phyloP scores from a whole-genome alignment of 2,888 invertebrate species.

The Cosmorhoe ocellata region DNA sequence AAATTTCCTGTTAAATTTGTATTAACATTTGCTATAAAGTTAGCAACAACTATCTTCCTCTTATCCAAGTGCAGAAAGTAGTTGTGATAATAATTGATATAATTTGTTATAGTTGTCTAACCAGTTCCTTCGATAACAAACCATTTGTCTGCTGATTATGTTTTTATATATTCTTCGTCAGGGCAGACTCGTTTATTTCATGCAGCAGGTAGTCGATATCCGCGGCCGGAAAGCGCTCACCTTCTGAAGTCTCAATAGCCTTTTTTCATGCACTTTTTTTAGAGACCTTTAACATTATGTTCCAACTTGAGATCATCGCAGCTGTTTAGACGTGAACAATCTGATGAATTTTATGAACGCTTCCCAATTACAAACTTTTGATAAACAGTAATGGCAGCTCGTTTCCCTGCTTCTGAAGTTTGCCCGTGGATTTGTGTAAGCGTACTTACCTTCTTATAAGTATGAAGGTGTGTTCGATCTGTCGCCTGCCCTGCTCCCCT shows the following conservation, averaged over 20 bases:
- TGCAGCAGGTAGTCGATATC: slow-evolving; percentile 69
- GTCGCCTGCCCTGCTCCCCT: slow-evolving; percentile 38
- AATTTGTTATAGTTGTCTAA: slow-evolving; percentile 30
- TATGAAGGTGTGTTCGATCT: slow-evolving; percentile 24
- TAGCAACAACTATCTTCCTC: slow-evolving; percentile 17
- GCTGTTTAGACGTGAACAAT: slow-evolving; percentile 16
- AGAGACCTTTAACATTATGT: slow-evolving; percentile 44
- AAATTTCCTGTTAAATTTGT: slow-evolving; percentile 4
- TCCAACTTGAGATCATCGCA: slow-evolving; percentile 36
- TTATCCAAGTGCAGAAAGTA: slow-evolving; percentile 29
- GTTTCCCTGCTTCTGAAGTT: no score
- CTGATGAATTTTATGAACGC: slow-evolving; percentile 6
- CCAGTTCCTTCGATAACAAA: slow-evolving; percentile 33
- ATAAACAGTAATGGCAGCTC: not conserved
- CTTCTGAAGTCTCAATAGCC: slow-evolving; percentile 52
- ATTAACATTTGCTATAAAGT: not conserved
- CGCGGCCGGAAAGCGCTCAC: slow-evolving; percentile 66
- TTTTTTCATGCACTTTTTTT: slow-evolving; percentile 54
- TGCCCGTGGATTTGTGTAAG: slow-evolving; percentile 2
- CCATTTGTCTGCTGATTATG: slow-evolving; percentile 21
- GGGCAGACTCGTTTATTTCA: slow-evolving; percentile 51
- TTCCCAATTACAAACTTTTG: no score
- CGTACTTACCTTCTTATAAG: slow-evolving; percentile 11
- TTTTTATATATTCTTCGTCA: slow-evolving; percentile 29
- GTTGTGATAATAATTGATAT: slow-evolving; percentile 27